phyloP scores from a whole-genome alignment of 2,113 vertebrate genomes.

The Carassius gibelio region DNA sequence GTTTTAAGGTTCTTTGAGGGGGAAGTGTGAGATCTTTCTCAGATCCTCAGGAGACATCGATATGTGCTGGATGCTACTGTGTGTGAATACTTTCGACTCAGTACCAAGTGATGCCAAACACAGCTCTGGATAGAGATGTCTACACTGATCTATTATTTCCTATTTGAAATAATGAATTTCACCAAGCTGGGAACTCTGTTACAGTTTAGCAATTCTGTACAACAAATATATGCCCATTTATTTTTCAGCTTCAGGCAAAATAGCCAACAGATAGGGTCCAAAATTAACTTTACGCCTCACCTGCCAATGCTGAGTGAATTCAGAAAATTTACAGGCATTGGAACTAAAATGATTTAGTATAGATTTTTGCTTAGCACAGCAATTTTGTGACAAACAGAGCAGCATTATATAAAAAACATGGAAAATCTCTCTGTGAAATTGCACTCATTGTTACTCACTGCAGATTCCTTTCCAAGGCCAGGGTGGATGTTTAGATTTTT shows the following conservation, averaged over 20 bases:
- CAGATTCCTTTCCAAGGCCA: constrained; percentile 2
- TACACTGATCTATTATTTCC: constrained; percentile 17
- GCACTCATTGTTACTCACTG: background rate
- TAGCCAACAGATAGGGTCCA: background rate
- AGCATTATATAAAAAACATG: background rate
- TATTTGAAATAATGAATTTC: constrained; percentile 30
- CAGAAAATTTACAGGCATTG: background rate
- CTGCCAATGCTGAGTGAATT: background rate
- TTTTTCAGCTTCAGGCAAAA: background rate
- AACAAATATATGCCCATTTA: background rate
- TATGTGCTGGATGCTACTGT: constrained; percentile 18
- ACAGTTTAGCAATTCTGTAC: background rate
- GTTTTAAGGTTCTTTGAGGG: constrained; percentile 32
- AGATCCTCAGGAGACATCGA: constrained; percentile 13
- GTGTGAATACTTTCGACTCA: constrained; percentile 21
- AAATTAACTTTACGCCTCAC: background rate
- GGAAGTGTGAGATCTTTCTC: constrained; percentile 45
- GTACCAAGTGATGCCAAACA: constrained; percentile 34
- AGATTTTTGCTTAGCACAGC: constrained; percentile 7
- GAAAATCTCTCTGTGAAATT: background rate
- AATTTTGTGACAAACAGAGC: background rate
- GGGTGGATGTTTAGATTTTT: background rate
- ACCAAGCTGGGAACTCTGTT: background rate
- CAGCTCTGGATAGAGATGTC: constrained; percentile 23
- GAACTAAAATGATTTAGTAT: background rate